Percentiles rank a stretch among this genome's conserved stretches.
These are phyloP conservation scores for Biston betularia DNA, from an alignment of 2,888 invertebrate species.

Conservation along the genomic window DNA sequence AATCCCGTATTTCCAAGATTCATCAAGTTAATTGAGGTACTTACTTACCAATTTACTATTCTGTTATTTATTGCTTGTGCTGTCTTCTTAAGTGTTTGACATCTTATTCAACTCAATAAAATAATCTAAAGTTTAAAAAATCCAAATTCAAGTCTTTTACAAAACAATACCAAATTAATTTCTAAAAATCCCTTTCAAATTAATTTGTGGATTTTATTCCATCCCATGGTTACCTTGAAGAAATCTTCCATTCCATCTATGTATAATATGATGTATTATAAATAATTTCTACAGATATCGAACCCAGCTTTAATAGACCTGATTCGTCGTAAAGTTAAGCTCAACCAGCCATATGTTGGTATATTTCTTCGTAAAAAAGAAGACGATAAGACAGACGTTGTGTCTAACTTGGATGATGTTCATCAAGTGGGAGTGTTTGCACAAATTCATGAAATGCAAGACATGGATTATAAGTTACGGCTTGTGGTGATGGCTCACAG, in stretches of 20 bases:
- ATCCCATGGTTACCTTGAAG: too few species aligned
- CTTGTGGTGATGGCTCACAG: constrained; percentile 98
- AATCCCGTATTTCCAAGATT: constrained; percentile 99
- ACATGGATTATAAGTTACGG: constrained; percentile 94
- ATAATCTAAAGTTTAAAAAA: too few species aligned
- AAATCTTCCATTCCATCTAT: neutral
- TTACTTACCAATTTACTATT: neutral
- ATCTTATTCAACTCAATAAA: too few species aligned
- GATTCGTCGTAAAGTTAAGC: constrained; percentile 95
- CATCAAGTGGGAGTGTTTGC: constrained; percentile 98
- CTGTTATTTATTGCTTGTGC: too few species aligned
- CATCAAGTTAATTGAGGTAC: constrained; percentile 97
- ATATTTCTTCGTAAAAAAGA: constrained; percentile 97
- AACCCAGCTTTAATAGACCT: constrained; percentile 95
- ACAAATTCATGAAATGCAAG: constrained; percentile 99
- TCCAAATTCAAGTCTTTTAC: too few species aligned
- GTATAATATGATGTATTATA: neutral
- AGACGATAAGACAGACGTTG: constrained; percentile 94
- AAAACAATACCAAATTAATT: too few species aligned
- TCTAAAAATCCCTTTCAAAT: too few species aligned
- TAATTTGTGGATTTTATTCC: too few species aligned
- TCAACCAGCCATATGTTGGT: constrained; percentile 99
- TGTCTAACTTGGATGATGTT: constrained; percentile 93
- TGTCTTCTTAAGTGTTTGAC: too few species aligned
- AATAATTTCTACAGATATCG: constrained; percentile 86